Evolutionary conservation across 2,113 vertebrate species (phyloP), one percentile per base, ranked within the genome.

Genomic region (Phrynocephalus versicolor): DNA sequence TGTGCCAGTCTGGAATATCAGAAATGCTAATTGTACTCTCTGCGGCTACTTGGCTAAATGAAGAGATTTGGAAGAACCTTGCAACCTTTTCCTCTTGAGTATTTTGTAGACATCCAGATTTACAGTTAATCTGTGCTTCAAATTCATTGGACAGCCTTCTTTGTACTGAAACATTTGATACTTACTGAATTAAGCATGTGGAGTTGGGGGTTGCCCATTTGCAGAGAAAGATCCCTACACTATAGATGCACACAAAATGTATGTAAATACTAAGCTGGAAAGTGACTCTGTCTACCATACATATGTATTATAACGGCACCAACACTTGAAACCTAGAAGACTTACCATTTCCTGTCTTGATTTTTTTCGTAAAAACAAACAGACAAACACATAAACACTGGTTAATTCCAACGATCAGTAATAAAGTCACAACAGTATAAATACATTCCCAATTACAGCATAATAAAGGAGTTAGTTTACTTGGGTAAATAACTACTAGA

Each of bases 1-100:
- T 45, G 72, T 85, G 57, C 85, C 83, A 23, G 7, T 84, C 85
- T 83, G 87, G 71, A 9, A 65, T 7, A 51, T 81, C 15, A 70
- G 37, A 88, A 76, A 72, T 67, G 37, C 81, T 87, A 51, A 23
- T 85, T 15, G 67, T 18, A 19, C 9, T 13, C 74, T 7, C 2
- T 64, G 51, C 27, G 35, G 70, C 30, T 89, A 73, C 73, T 64
- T 27, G 6, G 30, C 51, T 71, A 69, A 90, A 37, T 45, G 72
- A 41, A 80, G 64, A 0, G 57, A 30, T 18, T 83, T 86, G 55
- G 55, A 70, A 70, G 5, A 73, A 35, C 18, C n/a, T 15, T 92
- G 16, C 84, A 0, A 74, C 82, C 60, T 12, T 33, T 33, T 62
- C 27, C 51, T 2, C 45, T n/a, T 8, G 55, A 77, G 3, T 6